These are phyloP conservation scores for Tupaia tana DNA, from an alignment of 2,113 vertebrate species.

Conservation along the genomic window DNA sequence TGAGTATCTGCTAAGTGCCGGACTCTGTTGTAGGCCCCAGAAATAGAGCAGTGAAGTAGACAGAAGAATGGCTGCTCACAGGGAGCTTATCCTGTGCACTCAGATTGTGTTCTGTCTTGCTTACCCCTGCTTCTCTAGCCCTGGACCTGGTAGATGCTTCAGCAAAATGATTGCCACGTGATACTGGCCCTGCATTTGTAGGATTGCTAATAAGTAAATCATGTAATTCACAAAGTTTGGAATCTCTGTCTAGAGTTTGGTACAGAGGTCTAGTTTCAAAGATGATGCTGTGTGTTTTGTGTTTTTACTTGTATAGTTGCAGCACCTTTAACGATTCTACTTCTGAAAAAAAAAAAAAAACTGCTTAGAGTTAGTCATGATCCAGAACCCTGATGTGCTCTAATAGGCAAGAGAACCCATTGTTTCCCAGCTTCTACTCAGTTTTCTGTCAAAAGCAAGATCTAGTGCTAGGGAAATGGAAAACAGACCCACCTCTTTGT, in stretches of 20 bases:
- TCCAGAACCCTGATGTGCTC: neutral
- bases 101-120: neutral
- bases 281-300: neutral
- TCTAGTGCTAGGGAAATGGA: neutral
- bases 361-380: neutral
- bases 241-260: neutral
- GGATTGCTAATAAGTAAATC: neutral
- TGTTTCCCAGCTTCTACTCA: neutral
- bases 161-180: neutral
- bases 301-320: neutral
- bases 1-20: neutral
- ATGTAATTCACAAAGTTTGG: neutral
- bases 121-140: neutral
- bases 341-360: neutral
- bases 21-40: neutral
- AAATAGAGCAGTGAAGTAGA: neutral
- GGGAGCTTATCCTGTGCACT: neutral
- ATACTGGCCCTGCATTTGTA: neutral
- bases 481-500: neutral
- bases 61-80: neutral
- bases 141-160: neutral
- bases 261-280: neutral
- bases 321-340: neutral
- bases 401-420: neutral
- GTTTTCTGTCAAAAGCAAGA: neutral